phyloP scores from a whole-genome alignment of 2,888 invertebrate genomes.

The Atherix ibis region DNA sequence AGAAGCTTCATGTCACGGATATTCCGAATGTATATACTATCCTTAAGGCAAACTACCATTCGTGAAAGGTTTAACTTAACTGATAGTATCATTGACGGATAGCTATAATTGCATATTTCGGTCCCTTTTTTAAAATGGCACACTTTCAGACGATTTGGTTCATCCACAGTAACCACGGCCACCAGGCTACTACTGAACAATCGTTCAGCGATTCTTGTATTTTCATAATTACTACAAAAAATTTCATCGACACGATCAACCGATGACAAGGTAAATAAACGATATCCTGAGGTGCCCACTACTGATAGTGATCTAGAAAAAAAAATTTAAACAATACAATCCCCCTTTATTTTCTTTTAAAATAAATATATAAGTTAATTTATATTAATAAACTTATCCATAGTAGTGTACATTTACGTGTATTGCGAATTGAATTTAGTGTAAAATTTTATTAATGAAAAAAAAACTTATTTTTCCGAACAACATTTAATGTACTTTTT shows the following conservation, averaged over 20 bases:
- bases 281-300: conserved; percentile 23
- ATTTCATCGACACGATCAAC: conserved; percentile 30
- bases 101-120: conserved; percentile 32
- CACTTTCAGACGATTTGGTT: conserved; percentile 31
- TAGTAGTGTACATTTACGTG: not conserved
- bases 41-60: conserved; percentile 23
- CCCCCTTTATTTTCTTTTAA: too few relatives aligned
- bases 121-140: conserved; percentile 31
- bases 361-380: not conserved
- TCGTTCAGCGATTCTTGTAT: conserved; percentile 27
- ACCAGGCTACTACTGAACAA: conserved; percentile 30
- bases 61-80: conserved; percentile 31
- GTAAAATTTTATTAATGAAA: too few relatives aligned
- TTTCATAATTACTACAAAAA: conserved; percentile 28
- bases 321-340: too few relatives aligned
- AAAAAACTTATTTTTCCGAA: too few relatives aligned
- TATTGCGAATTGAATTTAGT: not conserved
- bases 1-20: conserved; percentile 32
- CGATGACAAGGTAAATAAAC: conserved; percentile 25
- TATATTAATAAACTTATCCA: not conserved
- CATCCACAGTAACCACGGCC: conserved; percentile 28
- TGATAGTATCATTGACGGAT: conserved; percentile 28
- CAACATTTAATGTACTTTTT: too few relatives aligned
- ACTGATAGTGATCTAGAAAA: conserved; percentile 28
- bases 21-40: conserved; percentile 32